Evolutionary conservation across 2,888 invertebrate species (phyloP), one percentile per base, ranked within the genome.

Genomic region (Catocala fraxini): DNA sequence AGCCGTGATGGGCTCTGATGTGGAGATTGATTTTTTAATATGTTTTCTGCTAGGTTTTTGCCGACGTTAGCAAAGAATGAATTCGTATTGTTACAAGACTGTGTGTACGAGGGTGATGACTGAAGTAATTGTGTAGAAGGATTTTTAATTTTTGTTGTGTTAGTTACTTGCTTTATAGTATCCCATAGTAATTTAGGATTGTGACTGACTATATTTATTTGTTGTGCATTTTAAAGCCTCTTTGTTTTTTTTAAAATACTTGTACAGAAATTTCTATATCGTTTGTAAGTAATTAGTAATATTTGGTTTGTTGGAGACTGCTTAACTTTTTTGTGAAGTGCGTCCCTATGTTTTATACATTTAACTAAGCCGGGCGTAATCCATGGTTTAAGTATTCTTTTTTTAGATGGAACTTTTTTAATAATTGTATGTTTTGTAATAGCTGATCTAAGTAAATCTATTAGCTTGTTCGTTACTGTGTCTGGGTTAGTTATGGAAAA

Each of bases 291-390:
- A 15, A 15, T 13, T 7, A 9, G 11, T 13, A 56, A 49, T 7
- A 43, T 42, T 15, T 48, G 42, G n/a, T 48, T 48, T 13, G 9
- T 15, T 11, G 56, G 48, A 41, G 12, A 15, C 7, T 48, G n/a
- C 39, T 47, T 56, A 9, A 10, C 42, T 11, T 56, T 49, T 12
- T 43, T 56, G 33, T 56, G 56, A 11, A 56, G 5, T 4, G 33
- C n/a, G 48, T 47, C 56, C n/a, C 56, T 56, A 12, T 56, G 11
- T 12, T 34, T 33, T n/a, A 56, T 48, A 12, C 56, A 56, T 0
- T 42, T 4, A 6, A 56, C 9, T 6, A 42, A 0, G 4, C 42
- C 42, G 42, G 42, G 39, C 6, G 42, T 42, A 10, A 42, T 42
- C 48, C 56, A 56, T 5, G 48, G 48, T 25, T 56, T 56, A 4